Evolutionary conservation across 2,888 invertebrate genomes (phyloP), one percentile per base, ranked within the genome.

Genomic region (Rutpela maculata): DNA sequence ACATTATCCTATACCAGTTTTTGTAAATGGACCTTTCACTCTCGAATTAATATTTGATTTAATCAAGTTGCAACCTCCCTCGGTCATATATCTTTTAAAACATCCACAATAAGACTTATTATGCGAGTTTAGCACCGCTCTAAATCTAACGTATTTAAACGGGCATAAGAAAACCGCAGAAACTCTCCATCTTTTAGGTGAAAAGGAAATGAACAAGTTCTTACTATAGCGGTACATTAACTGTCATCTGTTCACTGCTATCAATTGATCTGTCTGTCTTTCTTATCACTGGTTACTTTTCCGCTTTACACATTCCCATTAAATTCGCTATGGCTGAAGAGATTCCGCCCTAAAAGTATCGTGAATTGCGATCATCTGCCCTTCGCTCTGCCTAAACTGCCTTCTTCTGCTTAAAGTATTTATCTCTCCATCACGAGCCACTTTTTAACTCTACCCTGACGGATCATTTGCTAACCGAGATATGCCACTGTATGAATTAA

Each of bases 211-310:
- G 88, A 88, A 88, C 87, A 88, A 87, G 85, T 86, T 85, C 86
- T 86, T 84, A 85, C 84, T 83, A 81, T 83, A 85, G 82, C 83
- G 82, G 84, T 84, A 87, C 87, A 86, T 88, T 88, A 87, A 89
- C 86, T 87, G 88, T 88, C 88, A 88, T 88, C 88, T 87, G 84
- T 88, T 85, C 84, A 80, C 77, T 82, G 86, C 87, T 88, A 89
- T 89, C 89, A 88, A 89, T 89, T 88, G 88, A 89, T 89, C 88
- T 89, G 88, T 86, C 88, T 87, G 88, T 88, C 87, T 87, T 87
- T 86, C 88, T 89, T 89, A 89, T 89, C 89, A 86, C 81, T 84
- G 83, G 87, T 84, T 88, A 88, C 88, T 88, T 88, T 89, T 88
- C 88, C 88, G 88, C 87, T 87, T 88, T 88, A 87, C 85, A 88